Evolutionary conservation across 2,888 invertebrate species (phyloP).

Genomic region (Bugulina stolonifera): DNA sequence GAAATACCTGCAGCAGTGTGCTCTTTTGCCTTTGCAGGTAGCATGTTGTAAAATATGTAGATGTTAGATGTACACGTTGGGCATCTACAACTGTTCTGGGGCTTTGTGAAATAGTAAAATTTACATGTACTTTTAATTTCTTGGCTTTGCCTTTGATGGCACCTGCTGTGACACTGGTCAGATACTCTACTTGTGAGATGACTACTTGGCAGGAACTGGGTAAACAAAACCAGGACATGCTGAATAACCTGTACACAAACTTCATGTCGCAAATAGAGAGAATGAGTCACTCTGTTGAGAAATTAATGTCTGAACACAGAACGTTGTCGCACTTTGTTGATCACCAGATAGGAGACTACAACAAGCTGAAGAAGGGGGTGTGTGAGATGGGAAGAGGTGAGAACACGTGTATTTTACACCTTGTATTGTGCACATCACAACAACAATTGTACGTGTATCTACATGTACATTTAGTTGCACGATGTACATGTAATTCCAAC

Average conservation of each 20-base stretch:
- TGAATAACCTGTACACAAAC: slow-evolving; percentile 1
- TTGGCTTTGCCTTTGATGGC: too few relatives aligned
- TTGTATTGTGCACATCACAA: too few relatives aligned
- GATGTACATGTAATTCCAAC: too few relatives aligned
- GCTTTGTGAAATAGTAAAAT: too few relatives aligned
- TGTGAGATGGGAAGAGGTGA: slow-evolving; percentile 17
- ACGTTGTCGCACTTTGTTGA: slow-evolving; percentile 14
- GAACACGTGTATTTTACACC: not conserved
- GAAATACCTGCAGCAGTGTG: slow-evolving; percentile 5
- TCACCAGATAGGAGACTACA: not conserved
- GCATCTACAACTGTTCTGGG: too few relatives aligned
- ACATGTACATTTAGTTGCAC: too few relatives aligned
- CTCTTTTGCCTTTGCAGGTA: slow-evolving; percentile 3
- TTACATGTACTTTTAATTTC: too few relatives aligned
- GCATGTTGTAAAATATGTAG: too few relatives aligned
- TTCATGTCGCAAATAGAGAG: slow-evolving; percentile 10
- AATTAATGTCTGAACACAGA: slow-evolving; percentile 1
- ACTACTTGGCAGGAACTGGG: not conserved
- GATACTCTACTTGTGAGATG: not conserved
- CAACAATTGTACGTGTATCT: too few relatives aligned
- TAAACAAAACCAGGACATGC: slow-evolving; percentile 13
- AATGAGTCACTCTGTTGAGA: not conserved
- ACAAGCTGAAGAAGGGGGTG: slow-evolving; percentile 13
- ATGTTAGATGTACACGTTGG: too few relatives aligned
- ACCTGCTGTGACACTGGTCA: too few relatives aligned